Base-by-base conservation (phyloP, 1,140 invertebrate genomes). In the Heliconius hewitsoni region DNA sequence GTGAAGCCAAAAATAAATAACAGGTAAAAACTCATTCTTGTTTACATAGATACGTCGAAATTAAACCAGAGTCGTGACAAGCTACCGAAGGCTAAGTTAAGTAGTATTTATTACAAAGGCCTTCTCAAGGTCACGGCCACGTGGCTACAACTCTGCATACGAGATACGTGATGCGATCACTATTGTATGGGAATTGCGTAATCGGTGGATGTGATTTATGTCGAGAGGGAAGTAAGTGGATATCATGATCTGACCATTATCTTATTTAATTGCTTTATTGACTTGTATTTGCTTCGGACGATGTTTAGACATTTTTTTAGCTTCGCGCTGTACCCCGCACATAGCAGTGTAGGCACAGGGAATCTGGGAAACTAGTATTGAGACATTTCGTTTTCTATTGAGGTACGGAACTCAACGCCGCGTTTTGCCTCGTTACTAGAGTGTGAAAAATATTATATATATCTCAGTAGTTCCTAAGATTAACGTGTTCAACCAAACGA, bases 51-150 rank as follows among this genome's bases (percentile, higher is more conserved):
- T 23, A 30, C 23, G 60, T 66, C 60, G 4, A 66, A 66, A 30
- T 66, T 66, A 30, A 66, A 66, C 60, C 13, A 27, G 4, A 30
- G 3, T 16, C 23, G 60, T 27, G 60, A 30, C 60, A 30, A 3
- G 27, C 23, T 60, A 60, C 57, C 57, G 9, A 60, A 60, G 57
- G 57, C 57, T 23, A 60, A 60, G n/a, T 23, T 60, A 60, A 60
- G 57, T 60, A 60, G 23, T 60, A 60, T 60, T 66, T 66, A 66
- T 66, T 30, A 23, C 60, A 66, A 66, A 6, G 60, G 27, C 60
- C 60, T 1, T 9, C 13, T 13, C 60, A 66, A 66, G 60, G 60
- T 66, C 27, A 66, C 60, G 60, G 60, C 27, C 23, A 66, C 60
- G 60, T 66, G 2, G 57, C 57, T 30, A 13, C 60, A 2, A 66